phyloP scores from a whole-genome alignment of 1,140 invertebrate genomes.

The Drosophila athabasca region DNA sequence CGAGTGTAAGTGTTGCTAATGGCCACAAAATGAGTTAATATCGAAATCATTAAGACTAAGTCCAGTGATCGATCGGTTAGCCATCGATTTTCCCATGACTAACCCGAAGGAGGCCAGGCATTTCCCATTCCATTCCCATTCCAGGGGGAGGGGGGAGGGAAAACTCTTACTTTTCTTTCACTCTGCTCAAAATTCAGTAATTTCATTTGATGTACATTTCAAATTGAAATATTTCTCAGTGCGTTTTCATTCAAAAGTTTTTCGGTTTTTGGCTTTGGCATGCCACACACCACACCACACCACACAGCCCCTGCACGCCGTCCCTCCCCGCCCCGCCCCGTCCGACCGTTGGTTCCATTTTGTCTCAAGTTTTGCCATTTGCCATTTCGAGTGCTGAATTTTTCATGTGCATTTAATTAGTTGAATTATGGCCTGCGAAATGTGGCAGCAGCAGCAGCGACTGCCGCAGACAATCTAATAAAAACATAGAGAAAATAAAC shows the following conservation, averaged over 20 bases:
- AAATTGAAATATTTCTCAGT: slow-evolving; percentile 73
- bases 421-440: slow-evolving; percentile 80
- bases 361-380: slow-evolving; percentile 56
- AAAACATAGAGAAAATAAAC: slow-evolving; percentile 52
- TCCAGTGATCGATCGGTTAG: neutral
- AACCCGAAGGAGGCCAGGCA: slow-evolving; percentile 8
- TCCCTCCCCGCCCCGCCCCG: neutral
- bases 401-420: slow-evolving; percentile 82
- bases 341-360: slow-evolving; percentile 30
- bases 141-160: neutral
- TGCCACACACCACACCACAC: slow-evolving; percentile 7
- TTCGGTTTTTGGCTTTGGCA: slow-evolving; percentile 48
- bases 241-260: slow-evolving; percentile 43
- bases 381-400: slow-evolving; percentile 79
- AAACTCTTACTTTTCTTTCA: slow-evolving; percentile 49
- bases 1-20: neutral
- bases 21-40: neutral
- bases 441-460: slow-evolving; percentile 52
- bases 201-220: slow-evolving; percentile 54
- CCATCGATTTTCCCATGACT: slow-evolving; percentile 27
- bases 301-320: neutral
- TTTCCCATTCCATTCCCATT: slow-evolving; percentile 34
- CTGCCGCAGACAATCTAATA: slow-evolving; percentile 62
- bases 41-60: neutral
- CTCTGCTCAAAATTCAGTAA: slow-evolving; percentile 57